phyloP scores from a whole-genome alignment of 2,797 vertebrate species.

The Bovichtus variegatus region DNA sequence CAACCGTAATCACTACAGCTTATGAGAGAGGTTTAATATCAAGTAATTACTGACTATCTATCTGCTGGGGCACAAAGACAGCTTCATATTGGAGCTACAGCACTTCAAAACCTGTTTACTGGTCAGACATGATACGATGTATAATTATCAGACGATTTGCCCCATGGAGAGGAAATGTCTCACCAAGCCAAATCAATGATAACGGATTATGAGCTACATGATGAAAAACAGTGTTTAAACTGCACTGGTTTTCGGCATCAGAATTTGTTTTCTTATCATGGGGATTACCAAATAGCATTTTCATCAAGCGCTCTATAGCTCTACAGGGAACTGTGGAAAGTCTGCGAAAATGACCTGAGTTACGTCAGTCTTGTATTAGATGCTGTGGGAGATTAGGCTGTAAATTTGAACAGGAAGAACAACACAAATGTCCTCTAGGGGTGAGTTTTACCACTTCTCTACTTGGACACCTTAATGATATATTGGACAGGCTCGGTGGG shows the following conservation, averaged over 20 bases:
- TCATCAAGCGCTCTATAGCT: slow-evolving; percentile 41
- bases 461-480: neutral
- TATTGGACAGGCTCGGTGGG: neutral
- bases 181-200: slow-evolving; percentile 52
- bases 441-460: neutral
- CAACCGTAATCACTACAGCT: slow-evolving; percentile 57
- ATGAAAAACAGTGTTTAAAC: slow-evolving; percentile 47
- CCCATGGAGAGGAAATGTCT: slow-evolving; percentile 53
- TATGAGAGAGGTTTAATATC: slow-evolving; percentile 66
- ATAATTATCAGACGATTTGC: slow-evolving; percentile 59
- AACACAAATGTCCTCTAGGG: neutral
- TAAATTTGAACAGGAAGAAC: slow-evolving; percentile 4
- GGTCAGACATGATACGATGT: slow-evolving; percentile 58
- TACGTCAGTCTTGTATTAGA: slow-evolving; percentile 32
- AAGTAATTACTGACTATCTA: slow-evolving; percentile 64
- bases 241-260: slow-evolving; percentile 42
- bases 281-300: slow-evolving; percentile 49
- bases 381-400: slow-evolving; percentile 12
- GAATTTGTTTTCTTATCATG: slow-evolving; percentile 56
- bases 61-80: slow-evolving; percentile 61
- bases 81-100: slow-evolving; percentile 40
- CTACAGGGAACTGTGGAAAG: slow-evolving; percentile 29
- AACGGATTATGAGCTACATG: slow-evolving; percentile 48
- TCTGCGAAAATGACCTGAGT: slow-evolving; percentile 37
- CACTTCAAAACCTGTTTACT: slow-evolving; percentile 68